These are phyloP conservation scores for Calidris pugnax DNA, from an alignment of 2,113 vertebrate species.

Conservation along the genomic window DNA sequence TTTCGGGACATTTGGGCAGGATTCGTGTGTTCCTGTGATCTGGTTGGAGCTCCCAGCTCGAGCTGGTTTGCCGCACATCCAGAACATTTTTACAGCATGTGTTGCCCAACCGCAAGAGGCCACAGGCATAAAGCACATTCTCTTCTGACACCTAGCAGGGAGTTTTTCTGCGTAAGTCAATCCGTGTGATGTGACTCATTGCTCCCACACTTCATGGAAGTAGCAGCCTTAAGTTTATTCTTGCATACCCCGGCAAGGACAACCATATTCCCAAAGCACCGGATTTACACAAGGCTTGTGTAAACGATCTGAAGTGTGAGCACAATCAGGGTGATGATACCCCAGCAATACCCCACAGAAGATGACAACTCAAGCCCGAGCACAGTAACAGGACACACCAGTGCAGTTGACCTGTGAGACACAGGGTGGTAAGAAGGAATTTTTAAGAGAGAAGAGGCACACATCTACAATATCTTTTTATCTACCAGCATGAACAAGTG, in stretches of 20 bases:
- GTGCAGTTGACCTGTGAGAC: not conserved
- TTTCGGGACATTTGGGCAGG: not conserved
- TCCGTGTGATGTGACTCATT: slow-evolving; percentile 37
- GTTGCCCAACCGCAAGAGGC: slow-evolving; percentile 40
- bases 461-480: not conserved
- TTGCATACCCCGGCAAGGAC: not conserved
- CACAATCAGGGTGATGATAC: not conserved
- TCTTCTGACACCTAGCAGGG: slow-evolving; percentile 62
- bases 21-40: not conserved
- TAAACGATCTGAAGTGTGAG: not conserved
- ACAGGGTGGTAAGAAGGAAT: not conserved
- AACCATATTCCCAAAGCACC: not conserved
- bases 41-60: not conserved
- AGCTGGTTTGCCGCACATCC: slow-evolving; percentile 15
- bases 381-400: not conserved
- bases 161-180: slow-evolving; percentile 27
- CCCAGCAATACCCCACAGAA: not conserved
- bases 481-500: not conserved
- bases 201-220: slow-evolving; percentile 49
- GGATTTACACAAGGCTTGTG: not conserved
- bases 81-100: slow-evolving; percentile 62
- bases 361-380: not conserved
- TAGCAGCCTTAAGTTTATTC: not conserved
- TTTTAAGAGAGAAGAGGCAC: not conserved
- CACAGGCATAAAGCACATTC: slow-evolving; percentile 47